Evolutionary conservation across 2,113 vertebrate genomes (phyloP), one percentile per base, ranked within the genome.

Genomic region (Ploceus nigricollis): DNA sequence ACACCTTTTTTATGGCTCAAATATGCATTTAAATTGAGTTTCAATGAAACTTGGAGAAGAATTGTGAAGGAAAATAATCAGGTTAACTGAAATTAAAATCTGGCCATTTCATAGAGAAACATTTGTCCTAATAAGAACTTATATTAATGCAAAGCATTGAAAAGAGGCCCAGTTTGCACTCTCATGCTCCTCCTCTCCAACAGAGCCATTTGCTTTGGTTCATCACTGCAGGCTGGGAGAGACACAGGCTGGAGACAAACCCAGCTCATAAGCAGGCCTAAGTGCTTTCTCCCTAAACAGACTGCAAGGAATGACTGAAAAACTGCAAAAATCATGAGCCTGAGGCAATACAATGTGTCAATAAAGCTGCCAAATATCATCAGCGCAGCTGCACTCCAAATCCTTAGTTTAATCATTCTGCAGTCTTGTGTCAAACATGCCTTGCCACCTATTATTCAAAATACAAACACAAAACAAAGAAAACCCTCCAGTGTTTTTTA

Each of bases 351-450:
- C 44, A 53, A 92, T 66, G 77, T 92, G 94, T 97, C 94, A 96
- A 94, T 96, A 94, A 95, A 85, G 85, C 94, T 94, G 93, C 81
- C 85, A 94, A 97, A 95, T 77, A 96, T 21, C 69, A 89, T 80
- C 91, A 94, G 83, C 8, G 7, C 93, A 96, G 93, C 82, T 93
- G 93, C 83, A 84, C 75, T 90, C 82, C 77, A 90, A 71, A 96
- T 73, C 88, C 81, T 96, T 54, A 54, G 53, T 42, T 90, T 86
- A 94, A 97, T 93, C 81, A 93, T 77, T 91, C 69, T 61, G 45
- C 68, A 90, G 82, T 79, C 91, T 82, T 42, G 35, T 93, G 92
- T 97, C 95, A 96, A 95, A 97, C 83, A 96, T 83, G 88, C 79
- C 96, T 96, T 95, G 75, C 75, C 86, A 93, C 89, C 84, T 60